Evolutionary conservation across 2,113 vertebrate species (phyloP), one percentile per base, ranked within the genome.

Genomic region (Sander vitreus): DNA sequence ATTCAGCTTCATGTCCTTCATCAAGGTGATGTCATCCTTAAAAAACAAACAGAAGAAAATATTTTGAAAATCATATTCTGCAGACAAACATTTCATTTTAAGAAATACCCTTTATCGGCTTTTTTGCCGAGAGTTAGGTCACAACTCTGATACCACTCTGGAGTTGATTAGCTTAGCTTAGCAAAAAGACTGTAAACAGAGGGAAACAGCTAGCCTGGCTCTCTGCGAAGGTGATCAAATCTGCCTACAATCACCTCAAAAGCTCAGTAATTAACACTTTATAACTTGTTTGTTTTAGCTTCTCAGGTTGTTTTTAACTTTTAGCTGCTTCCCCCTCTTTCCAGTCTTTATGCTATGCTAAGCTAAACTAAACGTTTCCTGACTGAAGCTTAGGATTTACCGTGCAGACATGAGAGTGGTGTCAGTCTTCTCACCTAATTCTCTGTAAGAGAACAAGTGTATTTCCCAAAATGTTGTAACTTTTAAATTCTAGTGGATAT

Each of bases 1-100:
- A 83, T 94, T 96, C 65, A 97, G 86, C 12, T 93, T 96, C 87
- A 98, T 91, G 71, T 97, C 97, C 87, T 95, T 96, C 93, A 98
- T 95, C 66, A 98, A 50, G 66, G 51, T 57, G 1, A 97, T 83
- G 72, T 98, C 97, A 18, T 98, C 97, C 97, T 98, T 78, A 1
- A 80, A 55, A 69, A 83, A 58, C 76, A 86, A 13, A 84, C 27
- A 67, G 2, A 9, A 84, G 58, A 66, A 54, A 23, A 76, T 18
- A 16, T 30, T 36, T 30, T 36, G 0, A n/a, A 5, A 16, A 21
- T 15, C 53, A n/a, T 12, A 9, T 33, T 21, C 18, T 39, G 16
- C 59, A 21, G 30, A 12, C 39, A 45, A 9, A 25, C n/a, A n/a
- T 43, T 43, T 43, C 2, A 53, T 53, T 53, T 16, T n/a, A 36